phyloP scores from a whole-genome alignment of 2,113 vertebrate genomes.

The Mus spicilegus region DNA sequence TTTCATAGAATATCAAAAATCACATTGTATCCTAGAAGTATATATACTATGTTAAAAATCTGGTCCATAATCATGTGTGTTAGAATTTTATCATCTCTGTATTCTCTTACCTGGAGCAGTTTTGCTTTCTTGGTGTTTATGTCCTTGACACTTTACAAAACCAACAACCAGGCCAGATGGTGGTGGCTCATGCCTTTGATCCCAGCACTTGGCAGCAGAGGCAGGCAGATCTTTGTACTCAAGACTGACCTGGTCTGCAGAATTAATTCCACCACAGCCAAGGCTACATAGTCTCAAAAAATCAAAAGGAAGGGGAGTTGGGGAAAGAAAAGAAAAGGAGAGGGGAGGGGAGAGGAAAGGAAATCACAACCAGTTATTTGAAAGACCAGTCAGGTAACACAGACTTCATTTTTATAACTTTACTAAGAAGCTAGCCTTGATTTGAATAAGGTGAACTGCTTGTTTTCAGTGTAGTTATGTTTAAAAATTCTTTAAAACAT shows the following conservation, averaged over 20 bases:
- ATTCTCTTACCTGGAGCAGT: background rate
- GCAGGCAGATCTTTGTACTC: background rate
- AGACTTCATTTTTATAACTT: background rate
- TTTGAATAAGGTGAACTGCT: background rate
- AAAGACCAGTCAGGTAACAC: background rate
- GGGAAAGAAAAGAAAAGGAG: too few relatives aligned
- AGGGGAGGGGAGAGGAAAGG: too few relatives aligned
- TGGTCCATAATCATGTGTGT: background rate
- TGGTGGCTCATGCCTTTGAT: background rate
- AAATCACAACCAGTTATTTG: background rate
- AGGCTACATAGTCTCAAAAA: background rate
- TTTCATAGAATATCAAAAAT: background rate
- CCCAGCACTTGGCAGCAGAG: background rate
- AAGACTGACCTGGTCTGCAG: background rate
- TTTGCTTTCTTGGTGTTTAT: background rate
- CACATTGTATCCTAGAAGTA: background rate
- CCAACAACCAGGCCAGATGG: background rate
- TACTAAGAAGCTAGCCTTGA: background rate
- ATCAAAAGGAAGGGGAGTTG: too few relatives aligned
- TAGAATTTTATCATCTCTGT: background rate
- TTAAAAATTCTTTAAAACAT: background rate
- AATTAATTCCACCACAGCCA: background rate
- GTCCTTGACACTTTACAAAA: background rate
- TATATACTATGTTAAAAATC: background rate
- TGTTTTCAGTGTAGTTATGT: background rate